Evolutionary conservation across 2,797 vertebrate genomes (phyloP).

Genomic region (Tadarida brasiliensis): DNA sequence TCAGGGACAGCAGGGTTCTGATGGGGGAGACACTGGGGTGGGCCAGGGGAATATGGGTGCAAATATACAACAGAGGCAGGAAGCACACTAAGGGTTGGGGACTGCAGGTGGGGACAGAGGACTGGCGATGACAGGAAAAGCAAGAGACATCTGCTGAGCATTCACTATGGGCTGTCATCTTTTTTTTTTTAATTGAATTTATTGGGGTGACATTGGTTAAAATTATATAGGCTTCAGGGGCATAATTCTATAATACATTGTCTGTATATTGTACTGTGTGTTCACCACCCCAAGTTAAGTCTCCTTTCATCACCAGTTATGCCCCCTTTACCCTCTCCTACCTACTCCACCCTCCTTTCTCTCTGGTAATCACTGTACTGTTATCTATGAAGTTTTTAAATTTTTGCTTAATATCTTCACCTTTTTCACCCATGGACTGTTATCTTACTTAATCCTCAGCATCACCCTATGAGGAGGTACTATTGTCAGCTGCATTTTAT

Average conservation of each 20-base stretch:
- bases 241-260: not conserved
- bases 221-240: not conserved
- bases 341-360: no score
- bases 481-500: not conserved
- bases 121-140: not conserved
- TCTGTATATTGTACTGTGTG: not conserved
- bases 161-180: not conserved
- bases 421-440: not conserved
- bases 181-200: not conserved
- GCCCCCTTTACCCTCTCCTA: not conserved
- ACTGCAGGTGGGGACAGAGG: no score
- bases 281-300: not conserved
- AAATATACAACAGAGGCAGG: not conserved
- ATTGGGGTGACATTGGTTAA: not conserved
- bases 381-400: not conserved
- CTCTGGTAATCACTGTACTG: not conserved
- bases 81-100: rapidly evolving
- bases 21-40: rapidly evolving
- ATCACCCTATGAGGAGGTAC: not conserved
- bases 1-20: not conserved
- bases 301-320: not conserved
- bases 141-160: not conserved
- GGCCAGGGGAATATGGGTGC: rapidly evolving
- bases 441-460: not conserved
- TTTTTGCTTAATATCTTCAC: not conserved